A percentile compares a stretch with the other conserved stretches of the same genome.
Conservation (phyloP, 2,888 invertebrate species). For the Aspidapion aeneum region DNA sequence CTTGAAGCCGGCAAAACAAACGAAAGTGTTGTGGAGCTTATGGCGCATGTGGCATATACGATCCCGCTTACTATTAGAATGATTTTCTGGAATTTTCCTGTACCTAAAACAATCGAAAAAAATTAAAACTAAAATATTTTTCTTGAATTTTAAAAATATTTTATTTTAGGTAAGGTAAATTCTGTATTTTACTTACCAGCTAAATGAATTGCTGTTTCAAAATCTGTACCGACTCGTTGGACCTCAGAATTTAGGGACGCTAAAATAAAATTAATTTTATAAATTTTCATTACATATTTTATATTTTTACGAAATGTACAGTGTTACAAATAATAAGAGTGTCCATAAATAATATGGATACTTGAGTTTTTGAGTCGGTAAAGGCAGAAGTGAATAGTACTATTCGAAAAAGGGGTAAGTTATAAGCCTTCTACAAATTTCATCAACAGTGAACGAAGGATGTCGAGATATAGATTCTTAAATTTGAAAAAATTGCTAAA, state of each 20-base stretch:
- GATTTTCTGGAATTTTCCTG: conserved; percentile 61
- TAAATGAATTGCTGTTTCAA: conserved; percentile 58
- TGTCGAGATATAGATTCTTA: no score
- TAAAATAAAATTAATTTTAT: conserved; percentile 1
- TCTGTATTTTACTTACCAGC: conserved; percentile 48
- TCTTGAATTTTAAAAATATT: no score
- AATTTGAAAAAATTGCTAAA: no score
- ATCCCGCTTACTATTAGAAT: conserved; percentile 61
- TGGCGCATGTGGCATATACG: conserved; percentile 66
- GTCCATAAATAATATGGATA: no score
- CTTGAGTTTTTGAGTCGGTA: no score
- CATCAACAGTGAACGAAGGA: no score
- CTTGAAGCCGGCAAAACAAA: conserved; percentile 61
- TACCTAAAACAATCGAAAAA: conserved; percentile 47
- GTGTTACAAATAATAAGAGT: no score
- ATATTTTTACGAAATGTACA: not conserved
- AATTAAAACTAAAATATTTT: conserved; percentile 1
- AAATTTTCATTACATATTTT: not conserved
- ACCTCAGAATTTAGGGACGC: conserved; percentile 1
- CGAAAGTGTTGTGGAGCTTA: conserved; percentile 63
- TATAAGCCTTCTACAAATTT: no score
- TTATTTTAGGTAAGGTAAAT: no score
- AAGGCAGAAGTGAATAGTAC: no score
- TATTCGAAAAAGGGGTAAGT: no score
- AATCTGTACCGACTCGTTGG: conserved; percentile 45